Evolutionary conservation across 2,797 vertebrate species (phyloP), one percentile per base, ranked within the genome.

Genomic region (Buphagus erythrorhynchus): DNA sequence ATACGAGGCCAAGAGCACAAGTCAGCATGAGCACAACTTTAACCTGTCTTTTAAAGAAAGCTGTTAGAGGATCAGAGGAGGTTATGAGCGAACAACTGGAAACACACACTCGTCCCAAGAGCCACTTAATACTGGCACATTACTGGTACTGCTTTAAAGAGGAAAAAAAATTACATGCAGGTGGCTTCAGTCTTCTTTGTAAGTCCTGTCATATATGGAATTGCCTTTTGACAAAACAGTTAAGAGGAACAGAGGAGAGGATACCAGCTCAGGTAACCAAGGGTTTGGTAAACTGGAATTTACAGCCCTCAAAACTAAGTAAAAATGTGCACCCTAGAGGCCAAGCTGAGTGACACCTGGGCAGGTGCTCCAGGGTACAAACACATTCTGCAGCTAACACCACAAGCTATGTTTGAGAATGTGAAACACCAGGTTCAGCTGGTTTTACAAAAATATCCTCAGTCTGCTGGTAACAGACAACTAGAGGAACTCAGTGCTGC

Each of bases 141-240:
- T 36, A 81, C 0, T 21, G 10, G 61, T 59, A 66, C 59, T 66
- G 59, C 61, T 75, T 80, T 28, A 61, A 71, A 61, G 29, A 61
- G 29, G 21, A 33, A 33, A 55, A 55, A 58, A 62, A 52, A 68
- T 55, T 42, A 89, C 35, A 40, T 9, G 15, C 33, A 90, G 78
- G 35, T 78, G 68, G 81, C 89, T 96, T 87, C 93, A 66, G 76
- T 94, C 89, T 89, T 86, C 96, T 84, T 84, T 19, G 10, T 36
- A 54, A 17, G 31, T 49, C 80, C 40, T 90, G 46, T 10, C 9
- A 61, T 18, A 29, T 5, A 54, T 3, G 72, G 52, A 49, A 86
- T 5, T 36, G 66, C 85, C 82, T 84, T 58, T 29, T 49, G 65
- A 86, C 9, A 90, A 91, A 92, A 78, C 0, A 46, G 29, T 42